These are phyloP conservation scores for Parascotia fuliginaria DNA, from an alignment of 2,888 invertebrate species.

Conservation along the genomic window DNA sequence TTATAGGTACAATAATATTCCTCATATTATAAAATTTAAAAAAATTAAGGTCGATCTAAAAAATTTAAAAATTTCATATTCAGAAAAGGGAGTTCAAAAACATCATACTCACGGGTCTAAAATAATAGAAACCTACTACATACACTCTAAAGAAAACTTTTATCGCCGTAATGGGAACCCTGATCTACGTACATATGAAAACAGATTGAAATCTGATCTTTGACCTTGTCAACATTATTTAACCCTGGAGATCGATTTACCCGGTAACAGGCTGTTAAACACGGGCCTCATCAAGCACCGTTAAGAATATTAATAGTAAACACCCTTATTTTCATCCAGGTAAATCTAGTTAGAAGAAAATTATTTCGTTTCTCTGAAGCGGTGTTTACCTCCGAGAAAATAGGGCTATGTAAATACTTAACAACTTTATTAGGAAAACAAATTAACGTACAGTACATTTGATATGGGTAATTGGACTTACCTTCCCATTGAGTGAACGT, in stretches of 20 bases:
- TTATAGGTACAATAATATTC: too few species aligned
- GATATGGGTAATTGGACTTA: conserved; percentile 44
- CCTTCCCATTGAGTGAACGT: conserved; percentile 19
- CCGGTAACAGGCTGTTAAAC: conserved; percentile 1
- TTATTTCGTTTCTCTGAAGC: conserved; percentile 36
- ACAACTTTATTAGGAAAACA: conserved; percentile 51
- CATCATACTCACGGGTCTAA: too few species aligned
- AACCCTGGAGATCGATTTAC: not conserved
- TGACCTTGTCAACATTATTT: not conserved
- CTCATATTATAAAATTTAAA: too few species aligned
- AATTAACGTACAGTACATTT: conserved; percentile 52
- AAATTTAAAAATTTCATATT: too few species aligned
- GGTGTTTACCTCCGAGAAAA: conserved; percentile 37
- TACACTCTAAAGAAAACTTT: not conserved
- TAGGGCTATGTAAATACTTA: conserved; percentile 41
- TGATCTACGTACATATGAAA: not conserved
- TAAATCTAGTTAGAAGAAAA: conserved; percentile 34
- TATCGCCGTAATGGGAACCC: not conserved
- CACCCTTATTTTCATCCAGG: conserved; percentile 38
- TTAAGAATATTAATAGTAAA: conserved; percentile 44
- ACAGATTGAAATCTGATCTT: not conserved
- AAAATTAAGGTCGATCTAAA: too few species aligned
- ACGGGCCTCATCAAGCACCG: conserved; percentile 22
- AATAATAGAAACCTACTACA: too few species aligned
- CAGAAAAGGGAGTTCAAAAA: too few species aligned